phyloP scores from a whole-genome alignment of 2,797 vertebrate genomes.

The Chaenodraco wilsoni region DNA sequence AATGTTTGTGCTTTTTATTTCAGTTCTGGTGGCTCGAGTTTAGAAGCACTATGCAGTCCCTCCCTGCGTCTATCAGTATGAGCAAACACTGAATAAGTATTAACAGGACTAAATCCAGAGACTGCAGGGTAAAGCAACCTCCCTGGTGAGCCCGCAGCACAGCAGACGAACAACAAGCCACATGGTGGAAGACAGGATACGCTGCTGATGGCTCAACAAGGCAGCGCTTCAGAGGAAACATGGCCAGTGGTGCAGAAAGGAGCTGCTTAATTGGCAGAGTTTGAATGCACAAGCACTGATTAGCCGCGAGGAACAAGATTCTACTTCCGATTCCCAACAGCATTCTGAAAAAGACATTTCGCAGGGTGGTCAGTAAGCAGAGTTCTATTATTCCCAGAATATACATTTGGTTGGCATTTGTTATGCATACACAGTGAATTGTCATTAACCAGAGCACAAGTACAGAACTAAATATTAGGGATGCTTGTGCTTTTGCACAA shows the following conservation, averaged over 20 bases:
- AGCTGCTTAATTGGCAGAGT: slow-evolving; percentile 75
- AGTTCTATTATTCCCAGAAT: slow-evolving; percentile 41
- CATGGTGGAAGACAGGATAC: slow-evolving; percentile 53
- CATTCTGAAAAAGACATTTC: slow-evolving; percentile 70
- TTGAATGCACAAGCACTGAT: slow-evolving; percentile 73
- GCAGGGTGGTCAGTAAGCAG: slow-evolving; percentile 56
- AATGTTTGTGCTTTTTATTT: slow-evolving; percentile 25
- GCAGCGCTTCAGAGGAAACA: slow-evolving; percentile 61
- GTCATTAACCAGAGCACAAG: slow-evolving; percentile 25
- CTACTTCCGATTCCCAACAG: slow-evolving; percentile 58
- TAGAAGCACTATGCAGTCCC: background rate
- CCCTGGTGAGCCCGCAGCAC: slow-evolving; percentile 39
- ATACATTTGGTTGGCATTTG: slow-evolving; percentile 59
- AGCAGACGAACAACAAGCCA: slow-evolving; percentile 45
- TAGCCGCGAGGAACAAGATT: slow-evolving; percentile 60
- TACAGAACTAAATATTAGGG: slow-evolving; percentile 16
- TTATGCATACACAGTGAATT: slow-evolving; percentile 30
- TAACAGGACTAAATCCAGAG: slow-evolving; percentile 52
- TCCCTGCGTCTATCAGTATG: slow-evolving; percentile 43
- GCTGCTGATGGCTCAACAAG: slow-evolving; percentile 64
- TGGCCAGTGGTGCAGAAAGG: slow-evolving; percentile 73
- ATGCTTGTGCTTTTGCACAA: slow-evolving; percentile 30
- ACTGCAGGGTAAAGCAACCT: slow-evolving; percentile 43
- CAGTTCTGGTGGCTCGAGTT: slow-evolving; percentile 17
- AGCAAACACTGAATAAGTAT: slow-evolving; percentile 52